Percentiles rank a stretch among this genome's conserved stretches.
These are phyloP conservation scores for Aradophagus sp. DNA, from an alignment of 1,140 invertebrate genomes.

Conservation along the genomic window DNA sequence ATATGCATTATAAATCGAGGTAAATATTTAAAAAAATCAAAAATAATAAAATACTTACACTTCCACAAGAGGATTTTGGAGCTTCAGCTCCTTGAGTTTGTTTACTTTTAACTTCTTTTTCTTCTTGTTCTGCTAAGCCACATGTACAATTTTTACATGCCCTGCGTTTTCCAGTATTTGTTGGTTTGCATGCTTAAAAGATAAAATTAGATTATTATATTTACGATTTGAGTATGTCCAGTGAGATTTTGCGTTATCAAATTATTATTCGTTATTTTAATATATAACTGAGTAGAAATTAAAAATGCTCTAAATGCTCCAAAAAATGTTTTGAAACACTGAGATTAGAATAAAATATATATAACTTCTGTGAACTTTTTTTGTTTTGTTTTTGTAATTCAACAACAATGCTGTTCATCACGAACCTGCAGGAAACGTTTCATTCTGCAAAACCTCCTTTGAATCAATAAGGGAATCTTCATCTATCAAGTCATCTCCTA, in stretches of 20 bases:
- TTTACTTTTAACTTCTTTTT: slow-evolving; percentile 78
- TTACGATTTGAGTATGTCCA: no score
- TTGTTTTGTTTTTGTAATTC: not conserved
- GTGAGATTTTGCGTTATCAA: no score
- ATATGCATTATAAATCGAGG: no score
- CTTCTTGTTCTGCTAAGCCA: slow-evolving; percentile 87
- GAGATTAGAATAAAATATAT: no score
- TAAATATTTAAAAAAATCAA: slow-evolving; percentile 7
- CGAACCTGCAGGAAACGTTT: not conserved
- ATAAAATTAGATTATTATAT: not conserved
- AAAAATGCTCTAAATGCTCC: no score
- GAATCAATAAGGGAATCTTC: slow-evolving; percentile 27
- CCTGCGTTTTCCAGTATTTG: slow-evolving; percentile 93
- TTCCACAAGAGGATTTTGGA: slow-evolving; percentile 96
- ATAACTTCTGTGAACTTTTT: no score
- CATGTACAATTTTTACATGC: slow-evolving; percentile 99
- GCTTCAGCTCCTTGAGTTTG: slow-evolving; percentile 72
- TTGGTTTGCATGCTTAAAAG: slow-evolving; percentile 89
- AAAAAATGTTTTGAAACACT: no score
- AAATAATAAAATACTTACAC: slow-evolving; percentile 77
- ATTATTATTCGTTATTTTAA: no score
- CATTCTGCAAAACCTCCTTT: slow-evolving; percentile 1
- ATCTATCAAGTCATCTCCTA: slow-evolving; percentile 25
- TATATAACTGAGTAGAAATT: no score
- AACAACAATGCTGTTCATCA: not conserved